Conservation (phyloP, 1,140 invertebrate species). For the Drosophila erecta region DNA sequence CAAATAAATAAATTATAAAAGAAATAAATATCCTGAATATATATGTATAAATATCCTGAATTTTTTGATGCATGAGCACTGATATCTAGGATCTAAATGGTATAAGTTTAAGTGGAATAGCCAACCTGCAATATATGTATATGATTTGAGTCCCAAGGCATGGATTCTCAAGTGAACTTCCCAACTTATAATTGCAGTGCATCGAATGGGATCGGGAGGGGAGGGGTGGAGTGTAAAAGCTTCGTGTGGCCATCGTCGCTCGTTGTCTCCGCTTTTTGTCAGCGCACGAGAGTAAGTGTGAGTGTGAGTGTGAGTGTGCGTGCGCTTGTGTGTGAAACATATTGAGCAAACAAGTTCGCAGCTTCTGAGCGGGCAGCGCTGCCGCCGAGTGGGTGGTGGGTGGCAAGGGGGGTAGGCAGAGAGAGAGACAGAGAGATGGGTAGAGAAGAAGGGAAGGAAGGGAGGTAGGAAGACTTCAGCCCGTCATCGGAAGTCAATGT, state of each 20-base stretch:
- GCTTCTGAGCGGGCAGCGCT: slow-evolving; percentile 65
- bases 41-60: too few species aligned
- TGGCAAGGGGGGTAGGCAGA: slow-evolving; percentile 1
- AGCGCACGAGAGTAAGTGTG: background rate
- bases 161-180: too few species aligned
- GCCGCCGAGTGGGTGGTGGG: slow-evolving; percentile 25
- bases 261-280: slow-evolving; percentile 29
- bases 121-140: too few species aligned
- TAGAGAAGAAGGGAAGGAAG: background rate
- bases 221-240: slow-evolving; percentile 52
- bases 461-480: slow-evolving; percentile 41
- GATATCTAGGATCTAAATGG: too few species aligned
- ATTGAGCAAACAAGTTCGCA: slow-evolving; percentile 83
- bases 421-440: background rate
- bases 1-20: too few species aligned
- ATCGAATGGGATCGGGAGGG: slow-evolving; percentile 1
- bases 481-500: slow-evolving; percentile 83
- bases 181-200: slow-evolving; percentile 2
- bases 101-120: too few species aligned
- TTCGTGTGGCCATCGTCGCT: slow-evolving; percentile 59
- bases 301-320: slow-evolving; percentile 30
- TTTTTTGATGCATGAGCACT: too few species aligned
- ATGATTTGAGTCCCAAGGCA: too few species aligned
- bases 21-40: too few species aligned
- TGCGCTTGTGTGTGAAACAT: slow-evolving; percentile 72